Evolutionary conservation across 2,888 invertebrate species (phyloP).

Genomic region (Neelides folsomi): DNA sequence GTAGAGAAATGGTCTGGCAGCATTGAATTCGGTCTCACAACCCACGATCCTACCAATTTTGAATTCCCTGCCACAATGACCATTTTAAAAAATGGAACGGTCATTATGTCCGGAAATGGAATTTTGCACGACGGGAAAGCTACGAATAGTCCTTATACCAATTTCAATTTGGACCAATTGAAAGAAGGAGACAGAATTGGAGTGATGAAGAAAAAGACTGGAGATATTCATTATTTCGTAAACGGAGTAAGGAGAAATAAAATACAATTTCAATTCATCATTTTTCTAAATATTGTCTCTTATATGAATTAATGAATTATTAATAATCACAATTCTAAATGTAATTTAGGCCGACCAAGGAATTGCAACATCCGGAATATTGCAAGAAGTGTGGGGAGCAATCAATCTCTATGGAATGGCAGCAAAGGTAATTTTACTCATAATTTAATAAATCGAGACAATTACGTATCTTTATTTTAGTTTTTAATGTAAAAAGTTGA

Average conservation of each 20-base stretch:
- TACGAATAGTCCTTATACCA: constrained; percentile 79
- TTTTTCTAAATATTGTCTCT: no score
- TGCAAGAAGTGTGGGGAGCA: constrained; percentile 76
- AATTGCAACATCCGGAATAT: constrained; percentile 69
- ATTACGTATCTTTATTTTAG: no score
- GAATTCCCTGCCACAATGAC: constrained; percentile 96
- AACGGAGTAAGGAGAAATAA: constrained; percentile 51
- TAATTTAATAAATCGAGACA: no score
- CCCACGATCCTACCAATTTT: constrained; percentile 75
- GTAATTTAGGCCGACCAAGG: constrained; percentile 55
- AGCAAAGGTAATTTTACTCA: constrained; percentile 49
- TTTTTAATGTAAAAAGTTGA: background rate
- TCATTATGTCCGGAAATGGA: constrained; percentile 95
- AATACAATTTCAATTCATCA: no score
- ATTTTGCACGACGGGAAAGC: constrained; percentile 93
- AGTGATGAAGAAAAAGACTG: constrained; percentile 70
- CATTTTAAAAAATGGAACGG: constrained; percentile 79
- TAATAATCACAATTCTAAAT: no score
- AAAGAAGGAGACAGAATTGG: constrained; percentile 71
- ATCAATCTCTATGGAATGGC: constrained; percentile 93
- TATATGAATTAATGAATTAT: no score
- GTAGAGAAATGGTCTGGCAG: constrained; percentile 94
- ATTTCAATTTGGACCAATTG: constrained; percentile 83
- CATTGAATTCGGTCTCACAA: constrained; percentile 84
- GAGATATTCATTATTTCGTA: constrained; percentile 80